Evolutionary conservation across 2,797 vertebrate species (phyloP).

Genomic region (Sylvilagus floridanus): DNA sequence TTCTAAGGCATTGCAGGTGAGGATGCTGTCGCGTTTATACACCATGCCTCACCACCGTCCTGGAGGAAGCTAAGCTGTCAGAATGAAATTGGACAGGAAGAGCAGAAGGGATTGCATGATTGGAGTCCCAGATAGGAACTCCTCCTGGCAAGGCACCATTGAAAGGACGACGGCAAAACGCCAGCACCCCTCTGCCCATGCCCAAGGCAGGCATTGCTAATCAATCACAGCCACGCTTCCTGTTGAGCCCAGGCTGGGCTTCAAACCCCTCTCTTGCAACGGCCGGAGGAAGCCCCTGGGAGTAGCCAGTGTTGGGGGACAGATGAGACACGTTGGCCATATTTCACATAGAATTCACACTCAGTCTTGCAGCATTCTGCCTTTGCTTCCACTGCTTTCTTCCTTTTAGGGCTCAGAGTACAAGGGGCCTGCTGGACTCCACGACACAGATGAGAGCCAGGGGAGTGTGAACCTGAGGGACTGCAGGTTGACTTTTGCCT

Average conservation of each 20-base stretch:
- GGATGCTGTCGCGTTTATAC: neutral
- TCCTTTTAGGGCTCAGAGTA: neutral
- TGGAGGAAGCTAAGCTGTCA: neutral
- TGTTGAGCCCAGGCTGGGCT: neutral
- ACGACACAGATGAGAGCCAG: neutral
- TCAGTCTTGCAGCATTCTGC: neutral
- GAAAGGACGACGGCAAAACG: rapidly evolving
- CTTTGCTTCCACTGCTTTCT: neutral
- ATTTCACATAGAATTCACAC: too few relatives aligned
- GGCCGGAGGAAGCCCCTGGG: neutral
- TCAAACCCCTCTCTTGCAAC: neutral
- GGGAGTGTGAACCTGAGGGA: neutral
- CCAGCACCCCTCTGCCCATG: rapidly evolving
- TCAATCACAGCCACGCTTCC: neutral
- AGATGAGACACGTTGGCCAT: neutral
- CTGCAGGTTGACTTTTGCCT: neutral
- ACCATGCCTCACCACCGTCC: neutral
- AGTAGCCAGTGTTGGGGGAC: neutral
- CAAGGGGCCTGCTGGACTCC: neutral
- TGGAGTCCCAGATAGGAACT: neutral
- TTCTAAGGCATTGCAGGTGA: neutral
- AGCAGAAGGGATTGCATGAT: neutral
- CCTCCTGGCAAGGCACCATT: neutral
- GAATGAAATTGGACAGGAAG: neutral
- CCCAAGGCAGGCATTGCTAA: neutral